Evolutionary conservation across 2,888 invertebrate species (phyloP).

Genomic region (Trisateles emortualis): DNA sequence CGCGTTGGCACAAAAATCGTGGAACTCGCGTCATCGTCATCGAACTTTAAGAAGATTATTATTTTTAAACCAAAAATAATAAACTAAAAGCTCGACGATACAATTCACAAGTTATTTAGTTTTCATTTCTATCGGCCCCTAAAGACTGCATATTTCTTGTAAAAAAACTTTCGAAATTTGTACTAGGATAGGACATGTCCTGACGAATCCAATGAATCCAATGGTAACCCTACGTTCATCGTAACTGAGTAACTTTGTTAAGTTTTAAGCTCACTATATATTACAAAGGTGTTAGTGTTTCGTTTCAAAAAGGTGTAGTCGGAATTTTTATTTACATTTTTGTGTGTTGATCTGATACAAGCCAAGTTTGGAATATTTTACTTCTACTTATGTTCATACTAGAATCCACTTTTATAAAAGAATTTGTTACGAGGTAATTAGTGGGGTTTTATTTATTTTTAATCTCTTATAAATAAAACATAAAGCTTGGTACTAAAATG

Average conservation of each 20-base stretch:
- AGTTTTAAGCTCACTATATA: slow-evolving; percentile 11
- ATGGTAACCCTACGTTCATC: not conserved
- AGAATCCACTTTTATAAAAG: not conserved
- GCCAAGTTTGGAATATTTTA: not conserved
- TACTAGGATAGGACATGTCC: not conserved
- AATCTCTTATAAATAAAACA: too few relatives aligned
- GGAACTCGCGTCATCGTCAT: too few relatives aligned
- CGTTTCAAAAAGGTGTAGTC: slow-evolving; percentile 9
- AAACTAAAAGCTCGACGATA: too few relatives aligned
- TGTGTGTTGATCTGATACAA: not conserved
- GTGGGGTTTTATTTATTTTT: not conserved
- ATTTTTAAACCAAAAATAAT: too few relatives aligned
- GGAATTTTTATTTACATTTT: slow-evolving; percentile 6
- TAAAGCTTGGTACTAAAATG: too few relatives aligned
- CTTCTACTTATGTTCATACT: not conserved
- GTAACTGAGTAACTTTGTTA: slow-evolving; percentile 4
- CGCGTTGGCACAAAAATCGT: too few relatives aligned
- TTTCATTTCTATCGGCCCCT: too few relatives aligned
- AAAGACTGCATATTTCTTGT: too few relatives aligned
- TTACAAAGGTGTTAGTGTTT: slow-evolving; percentile 17
- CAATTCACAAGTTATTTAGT: too few relatives aligned
- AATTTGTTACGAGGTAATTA: not conserved
- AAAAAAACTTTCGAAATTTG: too few relatives aligned
- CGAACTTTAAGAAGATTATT: too few relatives aligned
- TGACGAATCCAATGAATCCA: not conserved